Conservation (phyloP, 2,797 vertebrate species). For the Crossoptilon crossoptilon region DNA sequence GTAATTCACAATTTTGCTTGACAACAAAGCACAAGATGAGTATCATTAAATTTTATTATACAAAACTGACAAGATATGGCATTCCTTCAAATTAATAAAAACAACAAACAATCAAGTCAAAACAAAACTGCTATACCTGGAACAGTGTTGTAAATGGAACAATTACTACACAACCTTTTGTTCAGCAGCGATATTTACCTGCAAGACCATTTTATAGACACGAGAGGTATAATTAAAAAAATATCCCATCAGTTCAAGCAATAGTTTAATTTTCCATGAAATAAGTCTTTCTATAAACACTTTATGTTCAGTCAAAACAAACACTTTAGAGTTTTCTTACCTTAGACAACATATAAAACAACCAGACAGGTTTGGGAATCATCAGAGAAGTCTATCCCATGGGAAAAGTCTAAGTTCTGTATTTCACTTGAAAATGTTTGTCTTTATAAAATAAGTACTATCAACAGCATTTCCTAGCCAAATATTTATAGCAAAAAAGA, state of each 20-base stretch:
- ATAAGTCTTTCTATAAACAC: conserved; percentile 79
- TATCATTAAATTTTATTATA: conserved; percentile 69
- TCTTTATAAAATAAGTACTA: conserved; percentile 47
- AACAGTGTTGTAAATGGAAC: conserved; percentile 71
- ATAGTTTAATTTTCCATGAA: conserved; percentile 73
- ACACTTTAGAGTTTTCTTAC: conserved; percentile 65
- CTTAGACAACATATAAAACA: conserved; percentile 60
- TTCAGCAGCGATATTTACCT: conserved; percentile 61
- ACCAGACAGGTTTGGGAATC: conserved; percentile 64
- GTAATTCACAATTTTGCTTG: conserved; percentile 58
- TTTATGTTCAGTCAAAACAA: conserved; percentile 73
- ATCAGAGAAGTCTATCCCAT: conserved; percentile 59
- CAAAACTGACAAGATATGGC: conserved; percentile 60
- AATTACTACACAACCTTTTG: conserved; percentile 62
- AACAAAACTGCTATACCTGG: conserved; percentile 46
- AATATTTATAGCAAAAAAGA: conserved; percentile 1
- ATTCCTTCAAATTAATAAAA: conserved; percentile 53
- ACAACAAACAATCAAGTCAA: not conserved
- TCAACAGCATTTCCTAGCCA: conserved; percentile 1
- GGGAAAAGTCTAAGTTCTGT: not conserved
- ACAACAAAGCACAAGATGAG: conserved; percentile 53
- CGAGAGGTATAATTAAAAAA: conserved; percentile 77
- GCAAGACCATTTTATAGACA: conserved; percentile 65
- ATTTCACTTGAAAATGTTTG: conserved; percentile 39
- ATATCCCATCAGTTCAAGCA: conserved; percentile 77